Base-by-base conservation (phyloP, 2,888 invertebrate species). In the Tenthredo distinguenda region DNA sequence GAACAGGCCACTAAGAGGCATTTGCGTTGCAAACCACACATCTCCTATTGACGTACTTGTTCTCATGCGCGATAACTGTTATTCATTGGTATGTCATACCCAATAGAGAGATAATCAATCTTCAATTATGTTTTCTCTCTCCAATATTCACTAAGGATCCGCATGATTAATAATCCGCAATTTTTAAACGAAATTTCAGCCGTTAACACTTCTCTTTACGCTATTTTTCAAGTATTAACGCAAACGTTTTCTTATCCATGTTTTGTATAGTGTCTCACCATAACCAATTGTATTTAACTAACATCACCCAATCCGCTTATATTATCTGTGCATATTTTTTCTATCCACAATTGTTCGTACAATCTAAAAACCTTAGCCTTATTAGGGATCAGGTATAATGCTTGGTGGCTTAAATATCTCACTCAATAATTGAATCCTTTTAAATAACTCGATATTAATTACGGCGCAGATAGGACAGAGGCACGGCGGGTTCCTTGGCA, bases 1-100 rank as follows among this genome's bases (percentile, higher is more conserved):
- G 92, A 98, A 98, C 93, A 96, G 96, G 90, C 99, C 99, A 50
- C 96, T 96, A 90, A 96, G 96, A 71, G 96, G 97, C 86, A 99
- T 99, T 90, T 99, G 99, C 94, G 99, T 99, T 43, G 99, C 99
- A 77, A 99, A 99, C 94, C 99, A 99, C 94, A 99, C 99, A 6
- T 99, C 99, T 87, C 99, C 99, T 3, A 99, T 99, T 88, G 99
- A 99, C 94, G 99, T 98, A 85, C 96, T 99, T 89, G 97, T 99
- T 88, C 95, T 99, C 84, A 98, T 99, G 96, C 98, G 98, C 94
- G 99, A 99, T 94, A 98, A 98, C 92, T 97, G 98, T 92, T 99
- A 99, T 94, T 99, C 99, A 74, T 95, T 99, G 98, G 99, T 99
- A 95, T 34, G 68, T 68, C 34, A 6, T 34, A 21, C 10, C 4